Evolutionary conservation across 2,888 invertebrate genomes (phyloP).

Genomic region (Trilocha varians): DNA sequence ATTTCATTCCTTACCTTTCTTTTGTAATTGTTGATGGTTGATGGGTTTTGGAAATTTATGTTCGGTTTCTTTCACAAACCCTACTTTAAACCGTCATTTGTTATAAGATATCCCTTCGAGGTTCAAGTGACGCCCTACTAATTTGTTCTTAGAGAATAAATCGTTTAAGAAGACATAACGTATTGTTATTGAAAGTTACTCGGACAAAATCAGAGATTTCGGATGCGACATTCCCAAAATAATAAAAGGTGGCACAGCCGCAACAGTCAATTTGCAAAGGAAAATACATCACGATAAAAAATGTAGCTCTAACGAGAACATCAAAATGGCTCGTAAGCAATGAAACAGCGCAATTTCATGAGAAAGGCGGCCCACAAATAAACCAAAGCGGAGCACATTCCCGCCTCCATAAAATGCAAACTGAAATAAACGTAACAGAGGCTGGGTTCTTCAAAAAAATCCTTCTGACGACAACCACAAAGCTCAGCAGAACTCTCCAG

Average conservation of each 20-base stretch:
- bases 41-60: slow-evolving; percentile 67
- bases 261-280: slow-evolving; percentile 48
- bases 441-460: slow-evolving; percentile 60
- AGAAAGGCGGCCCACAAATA: slow-evolving; percentile 65
- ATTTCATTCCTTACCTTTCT: slow-evolving; percentile 71
- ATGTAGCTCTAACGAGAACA: slow-evolving; percentile 57
- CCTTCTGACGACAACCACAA: slow-evolving; percentile 58
- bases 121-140: slow-evolving; percentile 27
- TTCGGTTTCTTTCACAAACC: slow-evolving; percentile 45
- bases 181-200: slow-evolving; percentile 14
- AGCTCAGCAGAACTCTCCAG: slow-evolving; percentile 65
- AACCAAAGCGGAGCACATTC: slow-evolving; percentile 67
- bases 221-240: slow-evolving; percentile 20
- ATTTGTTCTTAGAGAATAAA: slow-evolving; percentile 18
- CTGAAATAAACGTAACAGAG: slow-evolving; percentile 66
- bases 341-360: slow-evolving; percentile 69
- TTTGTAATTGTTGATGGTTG: slow-evolving; percentile 71
- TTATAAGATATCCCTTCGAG: slow-evolving; percentile 38
- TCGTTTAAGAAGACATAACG: slow-evolving; percentile 12
- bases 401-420: slow-evolving; percentile 66
- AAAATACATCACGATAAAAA: slow-evolving; percentile 58
- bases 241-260: slow-evolving; percentile 28
- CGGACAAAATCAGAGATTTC: slow-evolving; percentile 16
- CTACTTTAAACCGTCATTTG: slow-evolving; percentile 41
- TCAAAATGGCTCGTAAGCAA: slow-evolving; percentile 66